Evolutionary conservation across 1,140 invertebrate genomes (phyloP).

Genomic region (Nasonia longicornis): DNA sequence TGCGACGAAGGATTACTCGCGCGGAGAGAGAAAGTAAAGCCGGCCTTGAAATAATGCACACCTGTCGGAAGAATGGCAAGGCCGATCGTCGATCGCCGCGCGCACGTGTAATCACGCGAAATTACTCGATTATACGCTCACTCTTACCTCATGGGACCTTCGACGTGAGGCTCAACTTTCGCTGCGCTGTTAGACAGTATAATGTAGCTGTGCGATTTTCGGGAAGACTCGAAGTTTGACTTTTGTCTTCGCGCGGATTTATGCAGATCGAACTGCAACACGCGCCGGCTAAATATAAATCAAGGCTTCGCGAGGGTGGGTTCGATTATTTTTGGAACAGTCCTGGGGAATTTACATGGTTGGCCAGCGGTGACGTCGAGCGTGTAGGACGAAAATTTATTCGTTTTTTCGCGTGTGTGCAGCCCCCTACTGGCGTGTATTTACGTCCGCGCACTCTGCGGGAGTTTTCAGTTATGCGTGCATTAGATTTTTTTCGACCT

Average conservation of each 20-base stretch:
- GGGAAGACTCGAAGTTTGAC: neutral
- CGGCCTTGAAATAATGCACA: constrained; percentile 13
- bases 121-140: constrained; percentile 15
- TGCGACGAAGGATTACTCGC: neutral
- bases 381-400: too few relatives aligned
- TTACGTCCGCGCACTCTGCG: too few relatives aligned
- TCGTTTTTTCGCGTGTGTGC: too few relatives aligned
- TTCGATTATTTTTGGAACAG: constrained; percentile 6
- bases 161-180: neutral
- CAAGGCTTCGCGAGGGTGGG: constrained; percentile 2
- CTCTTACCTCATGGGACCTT: constrained; percentile 1
- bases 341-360: too few relatives aligned
- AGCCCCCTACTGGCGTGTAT: too few relatives aligned
- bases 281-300: constrained; percentile 1
- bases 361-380: too few relatives aligned
- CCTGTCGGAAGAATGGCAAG: constrained; percentile 25
- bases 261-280: neutral
- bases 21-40: neutral
- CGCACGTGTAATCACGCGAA: constrained; percentile 30
- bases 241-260: neutral
- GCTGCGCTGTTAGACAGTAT: too few relatives aligned
- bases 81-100: constrained; percentile 7
- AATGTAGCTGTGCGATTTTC: neutral
- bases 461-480: too few relatives aligned
- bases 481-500: too few relatives aligned